These are phyloP conservation scores for Apodemia zela DNA, from an alignment of 2,888 invertebrate species.

Conservation along the genomic window DNA sequence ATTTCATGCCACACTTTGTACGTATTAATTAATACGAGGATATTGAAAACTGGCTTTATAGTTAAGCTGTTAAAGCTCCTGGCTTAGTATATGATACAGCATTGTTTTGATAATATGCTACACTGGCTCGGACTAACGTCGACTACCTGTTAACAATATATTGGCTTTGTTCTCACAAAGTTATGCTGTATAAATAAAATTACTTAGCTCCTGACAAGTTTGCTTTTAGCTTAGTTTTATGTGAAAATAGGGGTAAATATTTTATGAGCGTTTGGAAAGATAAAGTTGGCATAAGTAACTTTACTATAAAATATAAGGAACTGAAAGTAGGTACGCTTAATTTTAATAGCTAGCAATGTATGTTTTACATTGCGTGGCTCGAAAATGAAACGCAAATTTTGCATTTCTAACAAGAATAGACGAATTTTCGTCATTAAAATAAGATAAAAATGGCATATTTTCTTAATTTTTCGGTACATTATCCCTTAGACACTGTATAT, in stretches of 20 bases:
- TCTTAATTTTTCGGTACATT: no score
- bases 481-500: no score
- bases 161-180: slow-evolving; percentile 11
- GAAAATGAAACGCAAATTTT: no score
- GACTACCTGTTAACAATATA: slow-evolving; percentile 14
- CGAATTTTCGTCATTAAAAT: no score
- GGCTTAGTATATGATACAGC: not conserved
- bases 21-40: not conserved
- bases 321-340: no score
- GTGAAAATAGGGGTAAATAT: not conserved
- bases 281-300: no score
- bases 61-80: not conserved
- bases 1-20: not conserved
- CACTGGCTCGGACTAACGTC: not conserved
- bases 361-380: no score
- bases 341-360: no score
- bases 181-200: not conserved
- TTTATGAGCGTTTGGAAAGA: no score
- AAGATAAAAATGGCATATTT: no score
- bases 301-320: no score
- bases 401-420: no score
- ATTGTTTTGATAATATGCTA: slow-evolving; percentile 11
- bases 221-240: not conserved
- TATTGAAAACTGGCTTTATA: slow-evolving; percentile 11
- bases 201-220: not conserved